These are phyloP conservation scores for Asarcornis scutulata DNA, from an alignment of 2,113 vertebrate genomes.

Conservation along the genomic window DNA sequence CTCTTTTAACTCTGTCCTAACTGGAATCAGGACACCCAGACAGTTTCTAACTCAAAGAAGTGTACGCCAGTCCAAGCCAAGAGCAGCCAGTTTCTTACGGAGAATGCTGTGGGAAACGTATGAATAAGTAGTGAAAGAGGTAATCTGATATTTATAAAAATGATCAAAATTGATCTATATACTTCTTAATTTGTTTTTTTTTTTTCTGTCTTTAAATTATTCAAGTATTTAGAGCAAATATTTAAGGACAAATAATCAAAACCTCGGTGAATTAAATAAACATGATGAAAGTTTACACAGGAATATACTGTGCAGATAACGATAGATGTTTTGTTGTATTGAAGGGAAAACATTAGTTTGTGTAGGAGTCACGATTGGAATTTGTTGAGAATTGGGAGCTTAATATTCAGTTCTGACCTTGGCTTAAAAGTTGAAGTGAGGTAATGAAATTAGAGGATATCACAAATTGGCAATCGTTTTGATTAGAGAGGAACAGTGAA, in stretches of 20 bases:
- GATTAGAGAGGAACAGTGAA: not conserved
- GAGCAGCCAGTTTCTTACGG: too few species aligned
- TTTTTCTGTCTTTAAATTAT: not conserved
- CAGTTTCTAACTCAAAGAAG: too few species aligned
- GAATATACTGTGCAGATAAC: not conserved
- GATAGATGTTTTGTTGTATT: not conserved
- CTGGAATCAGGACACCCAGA: too few species aligned
- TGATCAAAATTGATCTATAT: not conserved
- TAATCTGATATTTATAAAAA: not conserved
- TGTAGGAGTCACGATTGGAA: not conserved
- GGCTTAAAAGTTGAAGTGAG: slow-evolving; percentile 18
- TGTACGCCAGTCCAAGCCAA: too few species aligned
- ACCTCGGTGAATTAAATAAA: not conserved
- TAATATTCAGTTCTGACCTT: slow-evolving; percentile 17
- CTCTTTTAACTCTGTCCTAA: too few species aligned
- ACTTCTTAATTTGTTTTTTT: not conserved
- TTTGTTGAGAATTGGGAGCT: not conserved
- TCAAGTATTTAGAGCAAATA: not conserved
- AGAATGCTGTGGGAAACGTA: too few species aligned
- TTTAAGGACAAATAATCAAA: not conserved
- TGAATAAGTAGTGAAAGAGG: not conserved
- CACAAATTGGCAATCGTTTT: slow-evolving; percentile 48
- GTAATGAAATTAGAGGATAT: slow-evolving; percentile 54
- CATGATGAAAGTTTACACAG: accelerated
- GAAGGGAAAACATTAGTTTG: not conserved